Base-by-base conservation (phyloP, 2,797 vertebrate species). In the Ctenochaetus hawaiiensis region DNA sequence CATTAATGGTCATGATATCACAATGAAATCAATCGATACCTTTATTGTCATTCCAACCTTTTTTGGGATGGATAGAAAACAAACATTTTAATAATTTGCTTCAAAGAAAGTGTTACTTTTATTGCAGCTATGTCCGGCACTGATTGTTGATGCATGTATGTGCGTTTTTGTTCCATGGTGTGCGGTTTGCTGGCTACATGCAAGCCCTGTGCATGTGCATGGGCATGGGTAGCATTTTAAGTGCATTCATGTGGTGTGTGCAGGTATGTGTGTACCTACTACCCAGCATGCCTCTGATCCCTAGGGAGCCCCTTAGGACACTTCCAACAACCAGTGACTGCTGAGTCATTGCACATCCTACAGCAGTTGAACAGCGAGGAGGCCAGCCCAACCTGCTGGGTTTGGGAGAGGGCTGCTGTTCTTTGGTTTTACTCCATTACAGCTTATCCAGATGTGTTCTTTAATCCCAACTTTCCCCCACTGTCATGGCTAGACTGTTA, bases 281-380 rank as follows among this genome's bases (percentile, higher is more conserved):
- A 67, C 63, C 52, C 80, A 70, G 80, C 54, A 76, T 83, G 79
- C 74, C 72, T 79, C 53, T 61, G 48, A 66, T 88, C 89, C 72
- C 83, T 54, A 30, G 84, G 80, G 85, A 85, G 83, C 78, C 83
- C 83, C 89, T 86, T 53, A 80, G 85, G 91, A 88, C 72, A 48
- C 76, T 84, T 87, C 85, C 75, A 76, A 81, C 75, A 84, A 71
- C 69, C 41, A 66, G 53, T 11, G 14, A 81, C 80, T 91, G 91
- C 90, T 89, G 93, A 95, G 89, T 93, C 92, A 92, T 75, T 81
- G 78, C 72, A 64, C 81, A 71, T 87, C 80, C 58, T 61, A 61
- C 85, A 70, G 69, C 77, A 89, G 63, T 84, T 71, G 64, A 91
- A 83, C 81, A 78, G 86, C 79, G 44, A 70, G 72, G 69, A 75